These are phyloP conservation scores for Xiphorhynchus elegans DNA, from an alignment of 2,113 vertebrate species.

Conservation along the genomic window DNA sequence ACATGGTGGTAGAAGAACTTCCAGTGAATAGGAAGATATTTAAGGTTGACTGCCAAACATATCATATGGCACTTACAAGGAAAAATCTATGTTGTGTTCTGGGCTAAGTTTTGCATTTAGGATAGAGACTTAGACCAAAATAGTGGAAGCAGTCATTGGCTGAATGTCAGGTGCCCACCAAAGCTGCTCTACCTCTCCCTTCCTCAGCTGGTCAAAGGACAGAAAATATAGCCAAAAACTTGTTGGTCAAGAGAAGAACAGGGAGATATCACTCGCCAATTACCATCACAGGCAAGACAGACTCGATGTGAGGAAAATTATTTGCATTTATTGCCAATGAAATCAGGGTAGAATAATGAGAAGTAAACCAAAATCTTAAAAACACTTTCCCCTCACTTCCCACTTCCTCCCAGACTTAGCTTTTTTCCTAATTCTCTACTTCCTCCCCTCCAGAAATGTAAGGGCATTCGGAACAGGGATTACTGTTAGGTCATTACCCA, in stretches of 20 bases:
- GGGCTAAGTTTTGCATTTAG: not conserved
- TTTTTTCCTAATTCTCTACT: not conserved
- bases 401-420: not conserved
- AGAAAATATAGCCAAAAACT: not conserved
- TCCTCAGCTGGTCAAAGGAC: not conserved
- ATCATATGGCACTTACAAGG: not conserved
- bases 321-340: not conserved
- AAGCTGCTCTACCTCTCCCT: not conserved
- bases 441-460: fast-evolving
- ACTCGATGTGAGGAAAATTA: not conserved
- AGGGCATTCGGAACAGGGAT: not conserved
- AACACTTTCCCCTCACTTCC: not conserved
- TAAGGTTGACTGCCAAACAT: not conserved
- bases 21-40: not conserved
- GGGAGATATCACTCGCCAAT: not conserved
- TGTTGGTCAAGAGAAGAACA: not conserved
- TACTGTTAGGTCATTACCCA: not conserved
- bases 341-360: not conserved
- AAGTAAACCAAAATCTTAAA: not conserved
- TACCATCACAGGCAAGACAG: not conserved
- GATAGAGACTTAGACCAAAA: not conserved
- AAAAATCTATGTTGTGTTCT: not conserved
- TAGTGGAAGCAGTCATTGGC: not conserved
- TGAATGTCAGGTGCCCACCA: not conserved
- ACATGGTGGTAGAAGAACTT: not conserved